These are phyloP conservation scores for Castor canadensis DNA, from an alignment of 2,113 vertebrate species.

Conservation along the genomic window DNA sequence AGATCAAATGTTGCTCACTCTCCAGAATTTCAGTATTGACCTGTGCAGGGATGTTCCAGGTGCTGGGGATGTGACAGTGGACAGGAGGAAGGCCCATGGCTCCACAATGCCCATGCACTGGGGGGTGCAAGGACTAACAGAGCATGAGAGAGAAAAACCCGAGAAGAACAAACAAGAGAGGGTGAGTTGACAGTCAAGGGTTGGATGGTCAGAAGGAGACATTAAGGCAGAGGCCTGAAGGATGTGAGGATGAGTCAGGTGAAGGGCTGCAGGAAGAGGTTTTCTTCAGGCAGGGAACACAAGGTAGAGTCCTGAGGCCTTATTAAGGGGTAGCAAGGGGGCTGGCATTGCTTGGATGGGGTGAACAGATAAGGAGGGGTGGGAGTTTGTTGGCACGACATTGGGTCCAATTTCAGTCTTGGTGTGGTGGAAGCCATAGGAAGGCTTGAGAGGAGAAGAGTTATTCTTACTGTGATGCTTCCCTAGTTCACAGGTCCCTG, in stretches of 20 bases:
- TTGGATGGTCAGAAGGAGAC: background rate
- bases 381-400: background rate
- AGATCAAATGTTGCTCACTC: background rate
- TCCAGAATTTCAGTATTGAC: background rate
- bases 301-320: background rate
- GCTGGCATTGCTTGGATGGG: background rate
- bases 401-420: background rate
- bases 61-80: background rate
- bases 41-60: background rate
- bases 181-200: background rate
- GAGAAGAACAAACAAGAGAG: background rate
- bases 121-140: background rate
- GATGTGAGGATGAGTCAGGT: rapidly evolving
- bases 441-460: background rate
- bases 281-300: background rate
- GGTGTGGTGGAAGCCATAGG: background rate
- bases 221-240: background rate
- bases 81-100: background rate
- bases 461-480: background rate
- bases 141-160: background rate
- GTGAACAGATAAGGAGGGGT: too few relatives aligned
- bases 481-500: background rate
- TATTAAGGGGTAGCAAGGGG: background rate
- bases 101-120: background rate
- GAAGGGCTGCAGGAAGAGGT: background rate